Evolutionary conservation across 2,113 vertebrate species (phyloP), one percentile per base, ranked within the genome.

Genomic region (Xiphias gladius): DNA sequence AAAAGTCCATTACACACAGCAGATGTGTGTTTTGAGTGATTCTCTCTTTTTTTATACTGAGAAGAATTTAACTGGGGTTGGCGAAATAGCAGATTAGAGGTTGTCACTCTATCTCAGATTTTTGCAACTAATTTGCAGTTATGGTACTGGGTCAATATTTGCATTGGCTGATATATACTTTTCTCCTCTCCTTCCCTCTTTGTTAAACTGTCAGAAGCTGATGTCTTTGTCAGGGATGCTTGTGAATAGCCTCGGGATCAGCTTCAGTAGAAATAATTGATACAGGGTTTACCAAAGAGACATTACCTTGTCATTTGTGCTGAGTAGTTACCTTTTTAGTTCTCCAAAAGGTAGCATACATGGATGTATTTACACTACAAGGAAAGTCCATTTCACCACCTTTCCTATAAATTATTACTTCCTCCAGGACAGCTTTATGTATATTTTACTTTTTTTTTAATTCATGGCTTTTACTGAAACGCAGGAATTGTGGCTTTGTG

Each of bases 331-430:
- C 67, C 24, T 67, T 91, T 88, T 80, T 63, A 74, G 72, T 86
- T 67, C n/a, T 79, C 66, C 70, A 61, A 83, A 80, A 79, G 77
- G 75, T 61, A 50, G 52, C 68, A 35, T 75, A 82, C 84, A 75
- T 46, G 73, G 59, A 78, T 88, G 87, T 88, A 93, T 94, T 88
- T 91, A 91, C 90, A 89, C 83, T 90, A 95, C 94, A 94, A 52
- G 74, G 80, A 94, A 95, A 95, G 79, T 91, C 94, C 93, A 95
- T 95, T 93, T 89, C 73, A 74, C 66, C 71, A 61, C 83, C 79
- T 86, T 75, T 72, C 64, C 73, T 74, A 85, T 95, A 54, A 94
- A 94, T 94, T 88, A 95, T 94, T 92, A 75, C 90, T 89, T 32
- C 70, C 57, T 71, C 79, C 48, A 55, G 74, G 57, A 75, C 61